Evolutionary conservation across 1,140 invertebrate genomes (phyloP), one percentile per base, ranked within the genome.

Genomic region (Scaptomyza pallida): DNA sequence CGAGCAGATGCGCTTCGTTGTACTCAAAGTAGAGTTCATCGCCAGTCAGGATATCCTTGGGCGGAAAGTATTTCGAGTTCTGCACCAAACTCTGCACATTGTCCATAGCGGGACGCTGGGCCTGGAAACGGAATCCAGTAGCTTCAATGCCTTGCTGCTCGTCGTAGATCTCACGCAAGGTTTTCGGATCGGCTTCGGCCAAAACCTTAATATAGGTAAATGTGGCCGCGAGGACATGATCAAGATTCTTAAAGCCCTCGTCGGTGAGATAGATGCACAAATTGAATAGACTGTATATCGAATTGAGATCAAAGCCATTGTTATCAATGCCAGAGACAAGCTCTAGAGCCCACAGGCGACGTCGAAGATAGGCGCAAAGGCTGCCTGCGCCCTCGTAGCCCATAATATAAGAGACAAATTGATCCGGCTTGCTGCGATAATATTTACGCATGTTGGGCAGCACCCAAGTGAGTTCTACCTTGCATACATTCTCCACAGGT

Each of bases 371-470:
- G 35, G 96, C 96, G 1, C 97, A 93, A 9, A 99, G 91, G 75
- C 96, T 97, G 17, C 97, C 97, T 75, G 95, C 94, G 1, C 97
- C 97, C 92, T 98, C 97, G 90, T 98, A 96, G 0, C 97, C 97
- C 4, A 98, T 92, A 4, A 98, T 91, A 92, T 95, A 96, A 0
- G 95, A 95, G 0, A 98, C 86, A 77, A 98, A 97, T 45, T 95
- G 93, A 63, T 96, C 93, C 0, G 96, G 95, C 91, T 97, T 97
- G 21, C 93, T 93, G 90, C 94, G 94, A 89, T 97, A 98, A 13
- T 95, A 92, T 0, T 85, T 44, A 12, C 56, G 67, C 13, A 96
- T 89, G 1, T 96, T 93, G n/a, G 96, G 95, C 91, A 97, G 93
- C 6, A 94, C 93, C 96, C 96, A 98, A 3, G 94, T 95, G 5